A percentile compares a stretch with the other conserved stretches of the same genome.
Conservation (phyloP, 2,797 vertebrate genomes). For the Pachyuromys duprasi region DNA sequence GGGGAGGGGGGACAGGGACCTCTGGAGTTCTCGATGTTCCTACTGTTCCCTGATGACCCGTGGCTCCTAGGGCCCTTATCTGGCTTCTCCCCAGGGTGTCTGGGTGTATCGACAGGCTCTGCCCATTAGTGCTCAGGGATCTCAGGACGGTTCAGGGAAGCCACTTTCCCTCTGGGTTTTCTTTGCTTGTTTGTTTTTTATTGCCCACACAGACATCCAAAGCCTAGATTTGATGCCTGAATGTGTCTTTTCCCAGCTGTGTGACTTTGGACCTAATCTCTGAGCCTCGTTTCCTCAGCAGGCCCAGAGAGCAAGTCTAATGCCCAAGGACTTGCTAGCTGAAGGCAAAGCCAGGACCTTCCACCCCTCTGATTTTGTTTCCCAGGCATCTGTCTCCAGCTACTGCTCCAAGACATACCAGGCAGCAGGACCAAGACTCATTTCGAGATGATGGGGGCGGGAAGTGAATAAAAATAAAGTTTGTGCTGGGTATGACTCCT, state of each 20-base stretch:
- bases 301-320: neutral
- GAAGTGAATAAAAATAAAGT: constrained; percentile 82
- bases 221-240: neutral
- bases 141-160: neutral
- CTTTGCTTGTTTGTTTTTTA: neutral
- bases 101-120: neutral
- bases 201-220: neutral
- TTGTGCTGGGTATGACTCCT: constrained; percentile 69
- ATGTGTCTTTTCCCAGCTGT: neutral
- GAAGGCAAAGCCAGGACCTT: neutral
- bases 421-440: neutral
- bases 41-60: too few species aligned
- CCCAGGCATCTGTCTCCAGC: neutral
- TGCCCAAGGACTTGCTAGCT: neutral
- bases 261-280: neutral
- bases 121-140: neutral
- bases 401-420: constrained; percentile 34
- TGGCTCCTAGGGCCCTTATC: neutral
- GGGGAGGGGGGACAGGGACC: neutral
- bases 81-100: neutral
- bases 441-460: constrained; percentile 49
- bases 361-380: neutral
- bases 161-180: neutral
- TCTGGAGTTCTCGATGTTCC: neutral
- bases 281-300: neutral